These are phyloP conservation scores for Diogma glabrata DNA, from an alignment of 2,888 invertebrate genomes.

Conservation along the genomic window DNA sequence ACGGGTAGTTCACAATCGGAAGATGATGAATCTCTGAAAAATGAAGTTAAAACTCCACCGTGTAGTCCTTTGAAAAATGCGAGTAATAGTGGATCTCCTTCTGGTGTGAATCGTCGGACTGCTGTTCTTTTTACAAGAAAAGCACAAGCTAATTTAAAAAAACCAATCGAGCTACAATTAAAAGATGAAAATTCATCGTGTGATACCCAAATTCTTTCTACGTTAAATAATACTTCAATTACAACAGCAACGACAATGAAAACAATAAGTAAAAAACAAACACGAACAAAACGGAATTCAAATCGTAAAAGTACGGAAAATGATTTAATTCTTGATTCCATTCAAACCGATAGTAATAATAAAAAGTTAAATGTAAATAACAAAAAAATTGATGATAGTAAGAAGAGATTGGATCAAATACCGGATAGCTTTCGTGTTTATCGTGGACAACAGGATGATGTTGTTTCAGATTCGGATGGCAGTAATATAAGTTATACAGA, in stretches of 20 bases:
- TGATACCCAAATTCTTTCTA: slow-evolving; percentile 11
- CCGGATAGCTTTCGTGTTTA: slow-evolving; percentile 44
- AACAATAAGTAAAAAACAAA: slow-evolving; percentile 32
- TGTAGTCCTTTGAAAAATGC: slow-evolving; percentile 34
- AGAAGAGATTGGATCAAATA: slow-evolving; percentile 22
- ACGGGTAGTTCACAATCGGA: slow-evolving; percentile 34
- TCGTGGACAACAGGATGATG: slow-evolving; percentile 36
- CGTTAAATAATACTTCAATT: too few relatives aligned
- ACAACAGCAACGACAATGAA: slow-evolving; percentile 15
- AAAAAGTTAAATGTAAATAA: not conserved
- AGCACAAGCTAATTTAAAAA: slow-evolving; percentile 45
- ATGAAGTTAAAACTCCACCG: slow-evolving; percentile 32
- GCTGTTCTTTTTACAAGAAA: slow-evolving; percentile 70
- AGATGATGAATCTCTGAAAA: slow-evolving; percentile 19
- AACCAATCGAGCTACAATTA: slow-evolving; percentile 24
- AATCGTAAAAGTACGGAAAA: slow-evolving; percentile 21
- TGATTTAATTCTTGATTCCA: slow-evolving; percentile 12
- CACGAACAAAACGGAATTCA: slow-evolving; percentile 28
- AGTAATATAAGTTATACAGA: slow-evolving; percentile 29
- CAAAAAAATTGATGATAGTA: not conserved
- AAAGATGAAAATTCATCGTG: slow-evolving; percentile 20
- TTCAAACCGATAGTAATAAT: not conserved
- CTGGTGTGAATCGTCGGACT: slow-evolving; percentile 41
- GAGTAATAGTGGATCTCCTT: slow-evolving; percentile 29
- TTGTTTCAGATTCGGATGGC: slow-evolving; percentile 34